Evolutionary conservation across 2,888 invertebrate genomes (phyloP).

Genomic region (Eumerus sabulonum): DNA sequence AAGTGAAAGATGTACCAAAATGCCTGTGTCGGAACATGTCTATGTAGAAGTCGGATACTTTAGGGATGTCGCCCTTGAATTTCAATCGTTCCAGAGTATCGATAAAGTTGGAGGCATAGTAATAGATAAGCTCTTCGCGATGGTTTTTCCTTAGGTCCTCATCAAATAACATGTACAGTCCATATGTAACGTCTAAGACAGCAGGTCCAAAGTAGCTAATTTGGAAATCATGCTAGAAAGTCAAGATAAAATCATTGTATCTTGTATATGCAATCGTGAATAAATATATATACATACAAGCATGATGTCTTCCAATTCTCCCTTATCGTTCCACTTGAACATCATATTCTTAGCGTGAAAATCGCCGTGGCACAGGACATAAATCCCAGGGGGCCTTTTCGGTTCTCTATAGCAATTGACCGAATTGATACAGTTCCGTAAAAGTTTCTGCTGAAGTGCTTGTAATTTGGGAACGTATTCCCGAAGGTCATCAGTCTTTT

Average conservation of each 20-base stretch:
- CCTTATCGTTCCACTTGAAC: slow-evolving; percentile 69
- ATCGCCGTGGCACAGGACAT: slow-evolving; percentile 73
- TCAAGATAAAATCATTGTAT: background rate
- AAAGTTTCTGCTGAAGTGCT: slow-evolving; percentile 48
- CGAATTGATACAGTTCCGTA: slow-evolving; percentile 28
- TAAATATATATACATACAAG: slow-evolving; percentile 59
- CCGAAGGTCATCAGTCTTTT: slow-evolving; percentile 51
- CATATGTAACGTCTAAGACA: slow-evolving; percentile 33
- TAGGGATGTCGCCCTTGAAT: slow-evolving; percentile 27
- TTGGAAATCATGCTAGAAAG: slow-evolving; percentile 50
- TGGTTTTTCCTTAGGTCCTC: slow-evolving; percentile 24
- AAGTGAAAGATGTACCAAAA: slow-evolving; percentile 24
- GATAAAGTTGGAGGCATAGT: slow-evolving; percentile 29
- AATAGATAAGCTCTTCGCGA: slow-evolving; percentile 28
- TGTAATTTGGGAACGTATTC: slow-evolving; percentile 70
- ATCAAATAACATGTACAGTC: slow-evolving; percentile 8
- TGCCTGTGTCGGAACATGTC: slow-evolving; percentile 29
- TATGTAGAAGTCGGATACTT: slow-evolving; percentile 24
- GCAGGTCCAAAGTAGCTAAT: slow-evolving; percentile 36
- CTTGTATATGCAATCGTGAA: background rate
- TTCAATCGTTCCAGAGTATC: slow-evolving; percentile 21
- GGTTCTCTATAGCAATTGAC: slow-evolving; percentile 2
- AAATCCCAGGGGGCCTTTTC: slow-evolving; percentile 21
- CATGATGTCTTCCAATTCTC: slow-evolving; percentile 70
- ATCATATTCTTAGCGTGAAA: slow-evolving; percentile 74